Evolutionary conservation across 2,113 vertebrate species (phyloP).

Genomic region (Charadrius vociferus): DNA sequence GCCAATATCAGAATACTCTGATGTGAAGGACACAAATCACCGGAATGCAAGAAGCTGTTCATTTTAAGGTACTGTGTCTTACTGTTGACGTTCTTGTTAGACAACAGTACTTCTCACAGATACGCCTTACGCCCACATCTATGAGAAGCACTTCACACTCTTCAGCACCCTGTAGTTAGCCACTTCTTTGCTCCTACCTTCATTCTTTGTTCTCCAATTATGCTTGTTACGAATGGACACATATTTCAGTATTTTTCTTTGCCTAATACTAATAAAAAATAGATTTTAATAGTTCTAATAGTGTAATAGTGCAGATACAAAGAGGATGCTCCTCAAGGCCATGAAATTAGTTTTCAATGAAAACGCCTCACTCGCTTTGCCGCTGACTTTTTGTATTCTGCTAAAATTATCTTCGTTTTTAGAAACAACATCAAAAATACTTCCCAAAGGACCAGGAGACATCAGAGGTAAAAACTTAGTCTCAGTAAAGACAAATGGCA

Average conservation of each 20-base stretch:
- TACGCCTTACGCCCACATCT: rapidly evolving
- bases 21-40: neutral
- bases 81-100: neutral
- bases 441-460: neutral
- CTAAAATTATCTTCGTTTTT: neutral
- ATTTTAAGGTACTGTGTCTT: neutral
- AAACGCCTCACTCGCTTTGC: neutral
- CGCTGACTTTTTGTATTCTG: neutral
- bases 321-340: neutral
- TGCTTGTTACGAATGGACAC: neutral
- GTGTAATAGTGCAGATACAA: neutral
- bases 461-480: neutral
- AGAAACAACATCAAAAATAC: neutral
- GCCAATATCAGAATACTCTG: neutral
- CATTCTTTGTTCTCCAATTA: neutral
- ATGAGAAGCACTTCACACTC: neutral
- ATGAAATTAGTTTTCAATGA: neutral
- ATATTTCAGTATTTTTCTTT: neutral
- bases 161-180: neutral
- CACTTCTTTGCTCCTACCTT: neutral
- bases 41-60: neutral
- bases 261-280: neutral
- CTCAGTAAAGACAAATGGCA: neutral
- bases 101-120: neutral
- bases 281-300: neutral